Evolutionary conservation across 2,888 invertebrate species (phyloP).

Genomic region (Xanthorhoe designata): DNA sequence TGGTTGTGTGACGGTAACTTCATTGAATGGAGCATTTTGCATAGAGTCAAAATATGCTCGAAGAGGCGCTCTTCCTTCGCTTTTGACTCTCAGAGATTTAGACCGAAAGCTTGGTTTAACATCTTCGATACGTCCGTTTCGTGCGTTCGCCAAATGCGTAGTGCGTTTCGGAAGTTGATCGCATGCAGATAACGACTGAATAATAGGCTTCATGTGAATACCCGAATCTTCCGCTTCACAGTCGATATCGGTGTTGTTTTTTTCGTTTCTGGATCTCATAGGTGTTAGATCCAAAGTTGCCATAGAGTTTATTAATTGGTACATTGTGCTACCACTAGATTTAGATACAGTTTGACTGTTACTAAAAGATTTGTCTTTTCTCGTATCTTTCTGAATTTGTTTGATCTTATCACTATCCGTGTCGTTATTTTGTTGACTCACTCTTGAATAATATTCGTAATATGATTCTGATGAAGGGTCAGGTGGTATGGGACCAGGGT

Average conservation of each 20-base stretch:
- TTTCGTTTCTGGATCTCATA: conserved; percentile 71
- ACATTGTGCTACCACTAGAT: conserved; percentile 68
- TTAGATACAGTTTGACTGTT: conserved; percentile 47
- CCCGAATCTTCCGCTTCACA: conserved; percentile 79
- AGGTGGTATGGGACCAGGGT: conserved; percentile 77
- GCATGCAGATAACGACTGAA: conserved; percentile 77
- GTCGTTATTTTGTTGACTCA: conserved; percentile 81
- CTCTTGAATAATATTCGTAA: conserved; percentile 82
- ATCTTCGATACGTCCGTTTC: conserved; percentile 76
- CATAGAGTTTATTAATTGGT: conserved; percentile 80
- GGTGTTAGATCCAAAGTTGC: conserved; percentile 76
- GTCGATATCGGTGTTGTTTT: conserved; percentile 67
- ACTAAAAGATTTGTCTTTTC: conserved; percentile 59
- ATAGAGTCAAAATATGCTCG: conserved; percentile 73
- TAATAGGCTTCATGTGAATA: conserved; percentile 78
- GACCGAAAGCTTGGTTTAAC: conserved; percentile 81
- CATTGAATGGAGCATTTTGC: conserved; percentile 65
- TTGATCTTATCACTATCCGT: conserved; percentile 81
- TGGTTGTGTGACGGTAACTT: conserved; percentile 82
- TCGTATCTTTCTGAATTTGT: conserved; percentile 68
- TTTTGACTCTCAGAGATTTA: conserved; percentile 82
- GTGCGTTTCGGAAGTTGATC: conserved; percentile 77
- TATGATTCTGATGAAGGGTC: conserved; percentile 82
- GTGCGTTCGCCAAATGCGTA: conserved; percentile 69
- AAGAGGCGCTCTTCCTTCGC: conserved; percentile 79